Conservation (phyloP, 2,797 vertebrate species). For the Arrhamphus sclerolepis region DNA sequence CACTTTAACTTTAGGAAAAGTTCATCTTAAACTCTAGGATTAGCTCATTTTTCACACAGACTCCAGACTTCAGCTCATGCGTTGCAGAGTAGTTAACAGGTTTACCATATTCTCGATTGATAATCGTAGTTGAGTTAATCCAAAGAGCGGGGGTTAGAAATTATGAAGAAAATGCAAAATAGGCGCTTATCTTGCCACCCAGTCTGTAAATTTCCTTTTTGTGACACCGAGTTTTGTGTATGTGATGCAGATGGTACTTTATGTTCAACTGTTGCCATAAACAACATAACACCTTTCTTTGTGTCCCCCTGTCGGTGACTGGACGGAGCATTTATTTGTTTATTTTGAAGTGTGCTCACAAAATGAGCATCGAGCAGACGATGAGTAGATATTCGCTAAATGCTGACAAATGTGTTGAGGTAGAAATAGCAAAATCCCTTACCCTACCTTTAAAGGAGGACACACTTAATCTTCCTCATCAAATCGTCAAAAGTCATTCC, state of each 20-base stretch:
- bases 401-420: no score
- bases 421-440: no score
- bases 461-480: no score
- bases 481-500: not conserved
- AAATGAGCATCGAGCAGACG: no score
- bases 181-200: slow-evolving; percentile 12
- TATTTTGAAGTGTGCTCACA: no score
- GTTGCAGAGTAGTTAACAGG: not conserved
- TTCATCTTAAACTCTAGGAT: slow-evolving; percentile 3
- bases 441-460: no score
- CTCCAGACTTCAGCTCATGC: not conserved
- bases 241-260: slow-evolving; percentile 12
- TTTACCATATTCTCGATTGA: not conserved
- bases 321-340: no score
- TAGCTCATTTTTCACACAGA: not conserved
- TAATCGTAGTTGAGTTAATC: not conserved
- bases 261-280: slow-evolving; percentile 12
- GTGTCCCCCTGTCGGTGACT: no score
- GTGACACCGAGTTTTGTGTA: no score
- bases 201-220: slow-evolving; percentile 21
- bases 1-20: not conserved
- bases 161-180: slow-evolving; percentile 10
- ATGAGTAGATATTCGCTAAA: no score
- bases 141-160: slow-evolving; percentile 7
- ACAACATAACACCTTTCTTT: no score